Evolutionary conservation across 1,140 invertebrate genomes (phyloP).

Genomic region (Saxidomus purpurata): DNA sequence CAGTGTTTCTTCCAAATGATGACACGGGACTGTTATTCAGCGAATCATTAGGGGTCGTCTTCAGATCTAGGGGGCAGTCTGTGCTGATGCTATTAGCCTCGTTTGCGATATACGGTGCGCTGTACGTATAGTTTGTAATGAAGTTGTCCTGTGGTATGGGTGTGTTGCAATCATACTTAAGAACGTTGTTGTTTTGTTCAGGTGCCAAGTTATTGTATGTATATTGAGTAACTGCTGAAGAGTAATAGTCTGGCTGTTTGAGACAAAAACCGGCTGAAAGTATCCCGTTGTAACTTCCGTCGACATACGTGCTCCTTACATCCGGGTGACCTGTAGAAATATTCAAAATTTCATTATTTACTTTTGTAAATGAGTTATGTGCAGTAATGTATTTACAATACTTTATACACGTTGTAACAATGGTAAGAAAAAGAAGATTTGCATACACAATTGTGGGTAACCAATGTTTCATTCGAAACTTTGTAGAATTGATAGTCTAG

Average conservation of each 20-base stretch:
- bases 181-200: constrained; percentile 24
- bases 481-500: too few relatives aligned
- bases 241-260: neutral
- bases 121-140: neutral
- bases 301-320: too few relatives aligned
- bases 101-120: neutral
- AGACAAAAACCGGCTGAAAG: neutral
- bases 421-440: too few relatives aligned
- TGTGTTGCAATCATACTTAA: neutral
- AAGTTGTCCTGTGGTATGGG: neutral
- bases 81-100: neutral
- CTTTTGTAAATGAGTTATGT: too few relatives aligned
- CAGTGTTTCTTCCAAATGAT: neutral
- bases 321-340: neutral
- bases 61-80: neutral
- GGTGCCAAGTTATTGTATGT: neutral
- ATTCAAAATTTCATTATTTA: too few relatives aligned
- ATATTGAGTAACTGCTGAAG: neutral
- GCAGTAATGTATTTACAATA: too few relatives aligned
- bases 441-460: too few relatives aligned
- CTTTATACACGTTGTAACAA: too few relatives aligned
- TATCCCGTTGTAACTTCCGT: neutral
- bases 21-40: neutral
- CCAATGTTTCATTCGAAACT: too few relatives aligned
- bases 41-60: neutral